Conservation (phyloP, 2,113 vertebrate species). For the Mus pahari region DNA sequence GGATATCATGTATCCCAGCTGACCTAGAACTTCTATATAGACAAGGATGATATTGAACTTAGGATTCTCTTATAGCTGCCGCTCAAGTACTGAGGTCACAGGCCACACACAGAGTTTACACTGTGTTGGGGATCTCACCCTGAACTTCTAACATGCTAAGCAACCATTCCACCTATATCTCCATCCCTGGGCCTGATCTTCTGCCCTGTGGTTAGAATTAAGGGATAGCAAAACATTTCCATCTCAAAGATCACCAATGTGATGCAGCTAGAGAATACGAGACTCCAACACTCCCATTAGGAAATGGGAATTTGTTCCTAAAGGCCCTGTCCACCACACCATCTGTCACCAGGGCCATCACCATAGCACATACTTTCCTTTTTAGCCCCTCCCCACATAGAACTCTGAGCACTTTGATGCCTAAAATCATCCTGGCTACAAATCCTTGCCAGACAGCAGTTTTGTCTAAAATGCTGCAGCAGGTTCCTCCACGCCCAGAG, state of each 20-base stretch:
- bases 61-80: background rate
- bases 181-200: background rate
- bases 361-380: no score
- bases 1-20: background rate
- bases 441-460: background rate
- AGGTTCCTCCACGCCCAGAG: no score
- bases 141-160: background rate
- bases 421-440: background rate
- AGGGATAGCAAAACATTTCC: background rate
- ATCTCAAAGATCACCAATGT: background rate
- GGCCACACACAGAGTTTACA: background rate
- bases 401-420: background rate
- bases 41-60: background rate
- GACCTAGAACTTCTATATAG: background rate
- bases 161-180: background rate
- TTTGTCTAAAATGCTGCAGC: background rate
- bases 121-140: background rate
- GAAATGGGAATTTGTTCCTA: background rate
- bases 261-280: background rate
- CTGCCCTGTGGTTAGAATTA: background rate
- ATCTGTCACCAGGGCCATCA: background rate
- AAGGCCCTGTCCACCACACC: background rate
- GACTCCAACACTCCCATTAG: background rate
- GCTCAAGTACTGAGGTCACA: background rate
- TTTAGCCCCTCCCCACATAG: background rate